These are phyloP conservation scores for Salvator merianae DNA, from an alignment of 2,113 vertebrate genomes.

Conservation along the genomic window DNA sequence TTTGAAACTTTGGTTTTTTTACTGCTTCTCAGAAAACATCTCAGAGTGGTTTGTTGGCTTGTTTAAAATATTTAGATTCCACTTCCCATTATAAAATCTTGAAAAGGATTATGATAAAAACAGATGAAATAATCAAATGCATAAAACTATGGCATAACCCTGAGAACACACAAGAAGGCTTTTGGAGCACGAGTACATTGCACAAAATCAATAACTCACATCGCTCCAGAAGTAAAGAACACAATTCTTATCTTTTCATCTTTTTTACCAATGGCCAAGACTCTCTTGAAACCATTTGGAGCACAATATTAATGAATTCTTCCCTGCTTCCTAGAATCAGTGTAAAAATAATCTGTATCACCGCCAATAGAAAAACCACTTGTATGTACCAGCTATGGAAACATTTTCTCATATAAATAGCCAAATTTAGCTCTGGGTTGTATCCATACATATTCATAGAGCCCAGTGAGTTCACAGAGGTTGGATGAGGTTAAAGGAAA, in stretches of 20 bases:
- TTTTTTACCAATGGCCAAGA: conserved; percentile 20
- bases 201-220: conserved; percentile 20
- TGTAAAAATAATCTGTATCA: conserved; percentile 31
- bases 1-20: too few relatives aligned
- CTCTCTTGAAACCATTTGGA: conserved; percentile 5
- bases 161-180: neutral
- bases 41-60: too few relatives aligned
- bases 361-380: conserved; percentile 37
- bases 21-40: too few relatives aligned
- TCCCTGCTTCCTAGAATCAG: conserved; percentile 42
- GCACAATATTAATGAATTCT: conserved; percentile 28
- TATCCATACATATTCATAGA: conserved; percentile 29
- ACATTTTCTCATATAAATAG: neutral
- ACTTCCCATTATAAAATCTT: conserved; percentile 24
- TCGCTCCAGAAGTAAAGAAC: conserved; percentile 24
- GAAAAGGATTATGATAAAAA: conserved; percentile 49
- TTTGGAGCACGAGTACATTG: neutral
- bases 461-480: conserved; percentile 2
- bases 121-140: neutral
- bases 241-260: conserved; percentile 43
- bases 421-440: conserved; percentile 33
- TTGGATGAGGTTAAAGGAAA: conserved; percentile 23
- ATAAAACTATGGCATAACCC: neutral
- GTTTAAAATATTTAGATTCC: too few relatives aligned
- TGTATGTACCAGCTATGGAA: conserved; percentile 40